These are phyloP conservation scores for Dorcus hopei DNA, from an alignment of 2,888 invertebrate genomes.

Conservation along the genomic window DNA sequence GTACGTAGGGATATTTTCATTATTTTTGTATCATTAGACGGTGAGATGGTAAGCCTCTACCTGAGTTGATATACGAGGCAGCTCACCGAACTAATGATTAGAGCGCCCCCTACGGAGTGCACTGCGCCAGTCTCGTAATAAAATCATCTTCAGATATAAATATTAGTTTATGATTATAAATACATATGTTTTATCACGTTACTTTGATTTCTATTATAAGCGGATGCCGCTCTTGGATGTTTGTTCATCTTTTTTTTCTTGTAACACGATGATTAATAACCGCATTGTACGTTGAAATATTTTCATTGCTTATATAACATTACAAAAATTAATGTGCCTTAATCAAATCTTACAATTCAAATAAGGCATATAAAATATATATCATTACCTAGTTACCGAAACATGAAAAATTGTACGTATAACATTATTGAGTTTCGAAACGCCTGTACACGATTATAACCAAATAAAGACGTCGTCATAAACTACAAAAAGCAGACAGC, in stretches of 20 bases:
- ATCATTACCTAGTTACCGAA: no score
- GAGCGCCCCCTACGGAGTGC: slow-evolving; percentile 41
- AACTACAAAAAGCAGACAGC: no score
- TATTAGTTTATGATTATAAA: slow-evolving; percentile 48
- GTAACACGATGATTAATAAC: slow-evolving; percentile 15
- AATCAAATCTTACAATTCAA: slow-evolving; percentile 18
- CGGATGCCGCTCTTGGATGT: slow-evolving; percentile 19
- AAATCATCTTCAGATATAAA: slow-evolving; percentile 50
- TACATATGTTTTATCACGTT: slow-evolving; percentile 47
- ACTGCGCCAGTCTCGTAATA: slow-evolving; percentile 42
- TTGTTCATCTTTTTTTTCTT: background rate
- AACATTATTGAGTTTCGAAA: no score
- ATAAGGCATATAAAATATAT: background rate
- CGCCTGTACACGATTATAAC: no score
- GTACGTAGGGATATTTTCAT: background rate
- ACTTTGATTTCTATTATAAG: slow-evolving; percentile 24
- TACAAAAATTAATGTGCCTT: slow-evolving; percentile 14
- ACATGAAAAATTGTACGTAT: no score
- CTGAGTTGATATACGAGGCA: slow-evolving; percentile 43
- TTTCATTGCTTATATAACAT: slow-evolving; percentile 18
- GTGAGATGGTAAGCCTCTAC: slow-evolving; percentile 27
- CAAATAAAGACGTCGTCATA: no score
- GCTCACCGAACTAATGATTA: slow-evolving; percentile 41
- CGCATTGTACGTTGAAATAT: slow-evolving; percentile 10
- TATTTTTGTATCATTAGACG: background rate